phyloP scores from a whole-genome alignment of 2,113 vertebrate species.

The Dromas ardeola region DNA sequence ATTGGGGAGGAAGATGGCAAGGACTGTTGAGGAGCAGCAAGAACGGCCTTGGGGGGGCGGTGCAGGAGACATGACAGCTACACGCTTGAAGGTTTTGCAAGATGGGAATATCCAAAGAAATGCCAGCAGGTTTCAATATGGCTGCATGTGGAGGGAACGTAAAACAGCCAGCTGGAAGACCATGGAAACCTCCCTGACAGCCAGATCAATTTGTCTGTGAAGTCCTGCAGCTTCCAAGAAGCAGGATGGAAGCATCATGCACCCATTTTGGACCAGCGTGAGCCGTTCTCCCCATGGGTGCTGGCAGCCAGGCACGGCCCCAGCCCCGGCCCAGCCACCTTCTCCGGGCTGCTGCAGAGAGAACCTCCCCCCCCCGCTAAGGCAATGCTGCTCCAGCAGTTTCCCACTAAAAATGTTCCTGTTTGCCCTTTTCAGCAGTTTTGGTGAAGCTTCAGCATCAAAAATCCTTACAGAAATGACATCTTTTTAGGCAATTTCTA shows the following conservation, averaged over 20 bases:
- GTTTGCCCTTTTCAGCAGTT: background rate
- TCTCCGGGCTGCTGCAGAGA: background rate
- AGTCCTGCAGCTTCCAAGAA: background rate
- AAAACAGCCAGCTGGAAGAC: background rate
- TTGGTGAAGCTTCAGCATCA: background rate
- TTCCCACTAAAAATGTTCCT: background rate
- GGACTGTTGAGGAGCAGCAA: background rate
- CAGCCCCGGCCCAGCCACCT: background rate
- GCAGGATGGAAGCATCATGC: background rate
- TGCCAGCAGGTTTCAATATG: background rate
- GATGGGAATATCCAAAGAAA: background rate
- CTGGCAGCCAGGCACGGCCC: rapidly evolving
- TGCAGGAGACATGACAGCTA: background rate
- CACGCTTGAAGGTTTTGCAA: background rate
- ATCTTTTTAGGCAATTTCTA: background rate
- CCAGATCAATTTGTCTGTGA: background rate
- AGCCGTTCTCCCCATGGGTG: rapidly evolving
- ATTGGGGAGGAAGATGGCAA: background rate
- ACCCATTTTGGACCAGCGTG: rapidly evolving
- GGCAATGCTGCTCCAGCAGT: background rate
- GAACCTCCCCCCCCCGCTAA: rapidly evolving
- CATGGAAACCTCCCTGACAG: background rate
- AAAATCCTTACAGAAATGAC: background rate
- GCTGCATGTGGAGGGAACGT: background rate
- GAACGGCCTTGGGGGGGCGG: background rate